Evolutionary conservation across 37 sponge, comb jelly and placozoan species (phyloP).

Genomic region (Amphimedon queenslandica): DNA sequence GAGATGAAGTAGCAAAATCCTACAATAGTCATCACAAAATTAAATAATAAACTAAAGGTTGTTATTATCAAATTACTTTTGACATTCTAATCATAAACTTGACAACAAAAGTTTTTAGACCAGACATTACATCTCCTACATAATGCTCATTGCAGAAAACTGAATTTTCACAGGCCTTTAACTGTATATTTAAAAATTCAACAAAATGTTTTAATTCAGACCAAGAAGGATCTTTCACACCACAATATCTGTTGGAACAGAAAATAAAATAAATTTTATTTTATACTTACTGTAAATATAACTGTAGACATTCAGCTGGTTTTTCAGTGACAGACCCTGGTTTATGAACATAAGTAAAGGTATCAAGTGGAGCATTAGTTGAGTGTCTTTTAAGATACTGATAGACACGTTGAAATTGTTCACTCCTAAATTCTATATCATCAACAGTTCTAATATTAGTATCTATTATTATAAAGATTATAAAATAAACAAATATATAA

Average conservation of each 20-base stretch:
- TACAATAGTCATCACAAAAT: too few species aligned
- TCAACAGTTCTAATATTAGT: slow-evolving; percentile 15
- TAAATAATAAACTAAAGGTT: too few species aligned
- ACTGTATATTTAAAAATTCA: slow-evolving; percentile 67
- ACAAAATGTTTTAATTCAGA: slow-evolving; percentile 73
- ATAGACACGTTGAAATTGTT: slow-evolving; percentile 54
- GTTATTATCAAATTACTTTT: slow-evolving; percentile 9
- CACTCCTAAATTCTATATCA: slow-evolving; percentile 22
- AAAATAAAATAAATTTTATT: not conserved
- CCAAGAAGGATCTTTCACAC: slow-evolving; percentile 71
- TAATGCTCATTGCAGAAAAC: slow-evolving; percentile 38
- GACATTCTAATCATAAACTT: slow-evolving; percentile 89
- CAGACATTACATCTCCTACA: slow-evolving; percentile 33
- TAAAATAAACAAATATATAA: slow-evolving; percentile 7
- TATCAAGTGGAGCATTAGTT: slow-evolving; percentile 5
- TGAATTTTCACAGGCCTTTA: slow-evolving; percentile 52
- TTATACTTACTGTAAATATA: slow-evolving; percentile 27
- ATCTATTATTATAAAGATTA: slow-evolving; percentile 2
- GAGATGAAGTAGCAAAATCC: slow-evolving; percentile 47
- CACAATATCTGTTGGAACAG: slow-evolving; percentile 24
- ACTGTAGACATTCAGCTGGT: slow-evolving; percentile 22
- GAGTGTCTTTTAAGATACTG: slow-evolving; percentile 50
- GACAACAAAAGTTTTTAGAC: slow-evolving; percentile 78
- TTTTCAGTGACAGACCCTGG: slow-evolving; percentile 16
- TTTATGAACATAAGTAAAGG: slow-evolving; percentile 8